Evolutionary conservation across 1,140 invertebrate species (phyloP).

Genomic region (Aphelenchoides besseyi): DNA sequence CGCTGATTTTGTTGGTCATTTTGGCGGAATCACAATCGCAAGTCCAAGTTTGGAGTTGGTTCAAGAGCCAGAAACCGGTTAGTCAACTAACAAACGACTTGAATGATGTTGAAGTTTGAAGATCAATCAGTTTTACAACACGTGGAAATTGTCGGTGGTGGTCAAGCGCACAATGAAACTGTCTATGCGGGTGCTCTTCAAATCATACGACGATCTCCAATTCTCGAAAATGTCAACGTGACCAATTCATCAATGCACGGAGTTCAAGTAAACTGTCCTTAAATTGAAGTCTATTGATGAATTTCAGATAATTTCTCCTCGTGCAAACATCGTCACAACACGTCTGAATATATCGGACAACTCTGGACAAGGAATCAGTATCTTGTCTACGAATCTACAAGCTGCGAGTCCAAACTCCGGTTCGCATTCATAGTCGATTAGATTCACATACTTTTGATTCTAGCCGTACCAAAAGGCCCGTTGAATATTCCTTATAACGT

Average conservation of each 20-base stretch:
- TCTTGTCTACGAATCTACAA: slow-evolving; percentile 85
- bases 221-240: slow-evolving; percentile 78
- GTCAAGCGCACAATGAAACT: slow-evolving; percentile 89
- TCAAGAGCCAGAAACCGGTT: slow-evolving; percentile 23
- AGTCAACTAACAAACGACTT: background rate
- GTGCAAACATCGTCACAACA: slow-evolving; percentile 62
- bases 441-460: slow-evolving; percentile 19
- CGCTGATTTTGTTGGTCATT: slow-evolving; percentile 72
- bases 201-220: slow-evolving; percentile 78
- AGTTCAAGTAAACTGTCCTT: slow-evolving; percentile 83
- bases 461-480: slow-evolving; percentile 71
- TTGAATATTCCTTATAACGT: slow-evolving; percentile 84
- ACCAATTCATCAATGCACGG: slow-evolving; percentile 81
- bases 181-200: slow-evolving; percentile 77
- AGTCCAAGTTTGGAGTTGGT: slow-evolving; percentile 77
- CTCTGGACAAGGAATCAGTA: slow-evolving; percentile 81
- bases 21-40: slow-evolving; percentile 91
- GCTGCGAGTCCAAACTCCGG: slow-evolving; percentile 65
- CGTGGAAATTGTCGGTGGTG: slow-evolving; percentile 86
- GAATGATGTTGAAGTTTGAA: slow-evolving; percentile 1
- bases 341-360: slow-evolving; percentile 73
- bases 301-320: slow-evolving; percentile 64
- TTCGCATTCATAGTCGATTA: slow-evolving; percentile 3
- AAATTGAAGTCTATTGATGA: background rate
- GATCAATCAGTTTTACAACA: slow-evolving; percentile 73